Evolutionary conservation across 2,888 invertebrate genomes (phyloP).

Genomic region (Teleogryllus oceanicus): DNA sequence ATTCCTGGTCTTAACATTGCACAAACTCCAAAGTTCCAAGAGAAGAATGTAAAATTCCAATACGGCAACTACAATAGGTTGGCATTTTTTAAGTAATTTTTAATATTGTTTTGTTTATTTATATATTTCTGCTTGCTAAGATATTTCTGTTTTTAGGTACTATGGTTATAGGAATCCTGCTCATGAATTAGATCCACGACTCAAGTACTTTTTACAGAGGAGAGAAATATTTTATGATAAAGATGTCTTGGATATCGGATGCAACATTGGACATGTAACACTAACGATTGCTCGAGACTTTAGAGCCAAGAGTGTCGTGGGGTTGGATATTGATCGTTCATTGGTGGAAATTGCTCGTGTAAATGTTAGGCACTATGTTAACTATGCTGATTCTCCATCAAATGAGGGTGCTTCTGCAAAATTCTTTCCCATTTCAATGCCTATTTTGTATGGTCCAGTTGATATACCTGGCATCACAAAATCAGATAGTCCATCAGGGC

Average conservation of each 20-base stretch:
- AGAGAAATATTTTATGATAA: constrained; percentile 81
- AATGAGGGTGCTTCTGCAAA: constrained; percentile 41
- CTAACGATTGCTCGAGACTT: constrained; percentile 83
- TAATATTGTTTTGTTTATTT: background rate
- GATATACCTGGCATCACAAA: constrained; percentile 54
- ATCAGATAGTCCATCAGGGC: constrained; percentile 38
- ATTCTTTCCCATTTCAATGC: constrained; percentile 84
- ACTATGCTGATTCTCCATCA: constrained; percentile 48
- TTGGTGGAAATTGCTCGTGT: constrained; percentile 74
- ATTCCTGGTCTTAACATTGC: constrained; percentile 26
- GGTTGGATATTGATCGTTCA: constrained; percentile 90
- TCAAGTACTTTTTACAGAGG: constrained; percentile 75
- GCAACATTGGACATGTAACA: constrained; percentile 95
- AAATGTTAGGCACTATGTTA: constrained; percentile 68
- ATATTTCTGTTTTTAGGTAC: constrained; percentile 59
- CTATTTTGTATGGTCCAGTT: constrained; percentile 78
- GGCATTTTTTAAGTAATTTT: constrained; percentile 29
- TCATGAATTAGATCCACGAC: constrained; percentile 75
- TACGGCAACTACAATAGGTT: constrained; percentile 93
- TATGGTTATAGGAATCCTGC: constrained; percentile 90
- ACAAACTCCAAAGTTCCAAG: constrained; percentile 63
- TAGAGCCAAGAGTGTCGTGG: constrained; percentile 79
- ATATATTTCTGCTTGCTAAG: constrained; percentile 21
- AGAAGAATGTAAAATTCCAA: constrained; percentile 76
- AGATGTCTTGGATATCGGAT: constrained; percentile 94